Base-by-base conservation (phyloP, 2,113 vertebrate genomes). In the Lynx canadensis region DNA sequence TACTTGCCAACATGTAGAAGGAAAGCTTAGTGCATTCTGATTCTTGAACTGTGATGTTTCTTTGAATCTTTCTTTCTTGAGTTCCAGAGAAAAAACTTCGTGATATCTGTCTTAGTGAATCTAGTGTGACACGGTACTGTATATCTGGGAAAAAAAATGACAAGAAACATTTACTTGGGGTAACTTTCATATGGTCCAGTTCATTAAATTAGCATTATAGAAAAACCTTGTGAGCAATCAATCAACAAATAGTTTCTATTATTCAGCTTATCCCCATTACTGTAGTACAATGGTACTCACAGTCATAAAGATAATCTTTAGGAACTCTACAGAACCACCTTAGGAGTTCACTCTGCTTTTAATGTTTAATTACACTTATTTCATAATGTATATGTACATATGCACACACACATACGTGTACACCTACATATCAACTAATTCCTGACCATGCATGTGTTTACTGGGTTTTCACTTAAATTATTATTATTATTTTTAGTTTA, bases 1-100 rank as follows among this genome's bases (percentile, higher is more conserved):
- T 99, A 99, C 99, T 99, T 99, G 98, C 99, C 99, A 99, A 99
- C 99, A 99, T 99, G 98, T 99, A 99, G 98, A 99, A 99, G 98
- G 98, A 98, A 90, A 99, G 98, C 91, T 98, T 98, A 65, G 98
- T 97, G 98, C 99, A 99, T 92, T 98, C 94, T 74, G 98, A 98
- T 55, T 96, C 97, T 92, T 60, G 97, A 82, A 99, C 41, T 66
- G 92, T 98, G 96, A 99, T 98, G 80, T 98, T 98, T 97, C 98
- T 98, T 97, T 99, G 98, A 94, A 99, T 97, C 96, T 97, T 99
- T 88, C 99, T 98, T 14, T 99, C 99, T 88, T 98, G 97, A 65
- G 89, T 99, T 90, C 98, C 98, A 38, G 94, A 98, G 96, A 99
- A 99, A 96, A 98, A 97, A 36, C 98, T 99, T 96, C 99, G 98